Evolutionary conservation across 1,140 invertebrate genomes (phyloP).

Genomic region (Hycleus cichorii): DNA sequence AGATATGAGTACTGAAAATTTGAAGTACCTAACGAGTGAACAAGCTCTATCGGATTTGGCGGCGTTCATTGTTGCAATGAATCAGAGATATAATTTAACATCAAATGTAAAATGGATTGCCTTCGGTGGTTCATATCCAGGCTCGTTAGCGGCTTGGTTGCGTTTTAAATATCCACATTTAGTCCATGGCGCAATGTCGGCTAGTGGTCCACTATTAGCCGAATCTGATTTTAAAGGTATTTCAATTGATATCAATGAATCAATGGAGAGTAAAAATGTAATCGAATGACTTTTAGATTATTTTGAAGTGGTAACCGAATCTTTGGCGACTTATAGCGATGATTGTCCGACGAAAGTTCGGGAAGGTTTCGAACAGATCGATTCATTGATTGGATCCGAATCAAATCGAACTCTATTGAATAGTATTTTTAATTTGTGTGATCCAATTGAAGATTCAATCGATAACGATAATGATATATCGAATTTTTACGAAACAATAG

Average conservation of each 20-base stretch:
- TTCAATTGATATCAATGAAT: neutral
- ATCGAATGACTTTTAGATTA: neutral
- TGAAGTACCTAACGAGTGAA: slow-evolving; percentile 73
- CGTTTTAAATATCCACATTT: slow-evolving; percentile 85
- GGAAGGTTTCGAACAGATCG: slow-evolving; percentile 57
- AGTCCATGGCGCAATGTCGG: slow-evolving; percentile 73
- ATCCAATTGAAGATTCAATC: slow-evolving; percentile 59
- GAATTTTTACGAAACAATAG: slow-evolving; percentile 74
- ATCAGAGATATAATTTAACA: slow-evolving; percentile 53
- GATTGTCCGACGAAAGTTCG: slow-evolving; percentile 58
- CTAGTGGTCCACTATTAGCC: slow-evolving; percentile 79
- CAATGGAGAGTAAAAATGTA: neutral
- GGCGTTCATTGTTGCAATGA: slow-evolving; percentile 67
- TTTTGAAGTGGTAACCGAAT: slow-evolving; percentile 5
- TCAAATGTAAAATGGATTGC: slow-evolving; percentile 74
- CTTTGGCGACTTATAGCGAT: slow-evolving; percentile 44
- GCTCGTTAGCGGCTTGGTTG: slow-evolving; percentile 83
- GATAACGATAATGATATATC: slow-evolving; percentile 61
- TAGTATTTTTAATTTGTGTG: slow-evolving; percentile 68
- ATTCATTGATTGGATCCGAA: slow-evolving; percentile 52
- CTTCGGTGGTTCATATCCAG: slow-evolving; percentile 91
- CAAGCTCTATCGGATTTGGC: slow-evolving; percentile 88
- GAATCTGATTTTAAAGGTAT: slow-evolving; percentile 73
- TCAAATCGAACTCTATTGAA: slow-evolving; percentile 55
- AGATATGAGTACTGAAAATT: slow-evolving; percentile 66